These are phyloP conservation scores for Actinia tenebrosa DNA, from an alignment of 64 coral and sea anemone genomes.

Conservation along the genomic window DNA sequence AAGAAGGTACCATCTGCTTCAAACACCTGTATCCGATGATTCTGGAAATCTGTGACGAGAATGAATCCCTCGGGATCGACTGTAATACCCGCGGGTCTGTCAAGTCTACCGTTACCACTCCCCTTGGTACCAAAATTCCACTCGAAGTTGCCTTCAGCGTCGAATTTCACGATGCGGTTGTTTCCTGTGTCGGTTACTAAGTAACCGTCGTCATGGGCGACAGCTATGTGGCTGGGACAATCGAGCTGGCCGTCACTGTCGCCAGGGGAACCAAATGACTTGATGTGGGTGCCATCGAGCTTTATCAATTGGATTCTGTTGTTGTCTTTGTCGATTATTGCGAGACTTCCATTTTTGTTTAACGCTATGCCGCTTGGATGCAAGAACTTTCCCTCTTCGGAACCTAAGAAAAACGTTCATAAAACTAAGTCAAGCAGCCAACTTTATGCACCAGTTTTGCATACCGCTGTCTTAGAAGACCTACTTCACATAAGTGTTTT, in stretches of 20 bases:
- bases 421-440: no score
- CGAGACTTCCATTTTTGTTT: conserved; percentile 58
- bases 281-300: conserved; percentile 62
- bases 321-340: conserved; percentile 84
- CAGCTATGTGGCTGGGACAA: conserved; percentile 74
- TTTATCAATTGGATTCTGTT: conserved; percentile 85
- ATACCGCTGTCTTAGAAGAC: no score
- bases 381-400: conserved; percentile 54
- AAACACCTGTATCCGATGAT: conserved; percentile 78
- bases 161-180: conserved; percentile 86
- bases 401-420: conserved; percentile 23
- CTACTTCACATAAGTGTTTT: no score
- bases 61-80: conserved; percentile 84
- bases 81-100: conserved; percentile 73
- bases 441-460: no score
- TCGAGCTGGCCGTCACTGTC: conserved; percentile 64
- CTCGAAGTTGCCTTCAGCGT: conserved; percentile 47
- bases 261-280: conserved; percentile 64
- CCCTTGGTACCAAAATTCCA: conserved; percentile 66
- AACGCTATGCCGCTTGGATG: conserved; percentile 72
- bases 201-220: conserved; percentile 71
- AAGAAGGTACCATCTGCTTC: conserved; percentile 65
- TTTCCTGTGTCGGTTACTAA: conserved; percentile 87
- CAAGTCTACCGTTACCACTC: conserved; percentile 51
- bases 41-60: conserved; percentile 77